Percentiles rank a stretch among this genome's conserved stretches.
Conservation (phyloP, 2,797 vertebrate genomes). For the Anas georgica region DNA sequence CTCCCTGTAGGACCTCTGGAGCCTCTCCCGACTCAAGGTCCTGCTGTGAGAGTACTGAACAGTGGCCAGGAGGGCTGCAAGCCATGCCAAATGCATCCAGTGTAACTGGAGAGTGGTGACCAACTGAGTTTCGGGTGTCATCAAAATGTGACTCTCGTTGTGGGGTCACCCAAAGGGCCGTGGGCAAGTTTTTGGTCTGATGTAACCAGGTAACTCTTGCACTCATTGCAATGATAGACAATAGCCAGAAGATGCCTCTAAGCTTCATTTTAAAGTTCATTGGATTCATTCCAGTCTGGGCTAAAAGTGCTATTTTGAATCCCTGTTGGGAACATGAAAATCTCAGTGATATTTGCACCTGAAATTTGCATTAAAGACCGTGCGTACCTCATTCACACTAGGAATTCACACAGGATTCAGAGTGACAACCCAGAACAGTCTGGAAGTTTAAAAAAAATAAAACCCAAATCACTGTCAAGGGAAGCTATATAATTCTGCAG, state of each 20-base stretch:
- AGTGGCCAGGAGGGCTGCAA: background rate
- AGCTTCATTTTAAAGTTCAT: background rate
- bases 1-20: background rate
- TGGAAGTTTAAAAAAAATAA: background rate
- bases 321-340: background rate
- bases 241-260: background rate
- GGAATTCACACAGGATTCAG: background rate
- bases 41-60: background rate
- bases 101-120: background rate
- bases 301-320: background rate
- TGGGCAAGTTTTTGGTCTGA: background rate
- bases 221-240: background rate
- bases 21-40: background rate
- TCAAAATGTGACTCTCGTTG: slow-evolving; percentile 10
- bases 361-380: background rate
- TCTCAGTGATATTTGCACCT: background rate
- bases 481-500: background rate
- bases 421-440: background rate
- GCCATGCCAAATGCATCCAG: background rate
- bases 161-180: slow-evolving; percentile 3
- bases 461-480: background rate
- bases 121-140: background rate
- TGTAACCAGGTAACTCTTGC: background rate
- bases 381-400: accelerated
- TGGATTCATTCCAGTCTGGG: background rate